A percentile compares a stretch with the other conserved stretches of the same genome.
These are phyloP conservation scores for Odontamblyopus lacepedii DNA, from an alignment of 2,797 vertebrate genomes.

Conservation along the genomic window DNA sequence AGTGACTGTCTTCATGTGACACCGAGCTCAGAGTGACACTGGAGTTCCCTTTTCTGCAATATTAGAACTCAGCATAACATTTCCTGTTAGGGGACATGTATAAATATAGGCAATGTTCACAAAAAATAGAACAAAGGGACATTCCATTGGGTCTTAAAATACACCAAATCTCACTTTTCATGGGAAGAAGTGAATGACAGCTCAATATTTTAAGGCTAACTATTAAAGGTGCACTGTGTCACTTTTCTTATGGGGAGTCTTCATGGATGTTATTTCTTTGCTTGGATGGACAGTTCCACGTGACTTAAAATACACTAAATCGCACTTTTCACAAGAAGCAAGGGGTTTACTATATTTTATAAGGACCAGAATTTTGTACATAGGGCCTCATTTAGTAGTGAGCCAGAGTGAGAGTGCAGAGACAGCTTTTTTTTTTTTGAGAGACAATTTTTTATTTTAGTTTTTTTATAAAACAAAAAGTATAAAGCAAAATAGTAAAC, in stretches of 20 bases:
- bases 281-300: no score
- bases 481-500: no score
- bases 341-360: no score
- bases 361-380: no score
- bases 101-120: neutral
- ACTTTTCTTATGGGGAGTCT: neutral
- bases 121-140: neutral
- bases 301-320: no score
- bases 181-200: neutral
- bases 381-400: no score
- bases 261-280: neutral
- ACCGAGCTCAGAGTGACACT: slow-evolving; percentile 6
- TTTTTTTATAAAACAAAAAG: no score
- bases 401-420: no score
- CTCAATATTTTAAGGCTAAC: neutral
- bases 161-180: neutral
- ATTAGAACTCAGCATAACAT: slow-evolving; percentile 39
- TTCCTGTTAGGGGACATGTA: slow-evolving; percentile 44
- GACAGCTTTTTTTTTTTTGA: no score
- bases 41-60: slow-evolving; percentile 65
- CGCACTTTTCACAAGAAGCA: no score
- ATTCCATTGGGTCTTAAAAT: neutral
- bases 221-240: neutral
- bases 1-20: slow-evolving; percentile 14
- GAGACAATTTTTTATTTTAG: no score